Percentiles rank a stretch among this genome's conserved stretches.
phyloP scores from a whole-genome alignment of 92 coral and sea anemone genomes.

The Palythoa grandiflora region DNA sequence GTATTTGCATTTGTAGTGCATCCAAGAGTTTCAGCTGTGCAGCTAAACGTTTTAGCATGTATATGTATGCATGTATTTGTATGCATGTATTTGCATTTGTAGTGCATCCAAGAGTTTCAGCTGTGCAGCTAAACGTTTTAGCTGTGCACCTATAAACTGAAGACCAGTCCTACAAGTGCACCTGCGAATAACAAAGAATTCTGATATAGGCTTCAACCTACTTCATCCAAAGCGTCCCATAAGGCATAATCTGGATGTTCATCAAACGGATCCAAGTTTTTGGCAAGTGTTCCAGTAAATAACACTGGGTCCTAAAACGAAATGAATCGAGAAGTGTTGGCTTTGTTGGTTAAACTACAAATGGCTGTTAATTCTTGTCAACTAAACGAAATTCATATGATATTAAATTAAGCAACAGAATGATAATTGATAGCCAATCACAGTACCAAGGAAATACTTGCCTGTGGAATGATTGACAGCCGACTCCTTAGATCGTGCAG shows the following conservation, averaged over 20 bases:
- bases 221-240: slow-evolving; percentile 96
- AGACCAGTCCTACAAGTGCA: too few species aligned
- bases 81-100: too few species aligned
- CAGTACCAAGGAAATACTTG: not conserved
- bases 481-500: slow-evolving; percentile 85
- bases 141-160: too few species aligned
- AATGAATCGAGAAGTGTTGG: not conserved
- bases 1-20: too few species aligned
- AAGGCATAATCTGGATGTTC: slow-evolving; percentile 76
- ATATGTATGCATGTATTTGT: too few species aligned
- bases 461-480: slow-evolving; percentile 96
- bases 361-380: too few species aligned
- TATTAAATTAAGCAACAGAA: not conserved
- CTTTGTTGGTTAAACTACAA: not conserved
- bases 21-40: too few species aligned
- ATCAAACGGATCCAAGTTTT: slow-evolving; percentile 88
- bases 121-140: too few species aligned
- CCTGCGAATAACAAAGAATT: too few species aligned
- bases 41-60: too few species aligned
- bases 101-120: too few species aligned
- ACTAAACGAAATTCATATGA: too few species aligned
- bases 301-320: slow-evolving; percentile 86
- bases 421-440: not conserved
- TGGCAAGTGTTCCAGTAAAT: slow-evolving; percentile 85
- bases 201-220: slow-evolving; percentile 3